phyloP scores from a whole-genome alignment of 2,113 vertebrate genomes.

The Neogale vison region DNA sequence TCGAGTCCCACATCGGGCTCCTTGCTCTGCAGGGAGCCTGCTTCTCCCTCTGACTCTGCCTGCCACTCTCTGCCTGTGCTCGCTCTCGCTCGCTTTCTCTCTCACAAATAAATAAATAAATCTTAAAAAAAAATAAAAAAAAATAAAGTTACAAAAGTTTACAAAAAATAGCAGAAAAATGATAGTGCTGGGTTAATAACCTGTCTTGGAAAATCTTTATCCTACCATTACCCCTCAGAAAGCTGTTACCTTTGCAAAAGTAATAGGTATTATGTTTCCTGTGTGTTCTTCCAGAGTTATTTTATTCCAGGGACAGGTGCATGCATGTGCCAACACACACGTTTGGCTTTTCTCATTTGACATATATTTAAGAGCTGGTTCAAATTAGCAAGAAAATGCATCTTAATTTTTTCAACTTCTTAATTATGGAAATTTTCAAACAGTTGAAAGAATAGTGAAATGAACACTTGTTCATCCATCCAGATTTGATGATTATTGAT shows the following conservation, averaged over 20 bases:
- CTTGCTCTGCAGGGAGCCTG: no score
- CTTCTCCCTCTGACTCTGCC: no score
- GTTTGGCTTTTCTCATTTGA: neutral
- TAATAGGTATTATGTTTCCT: neutral
- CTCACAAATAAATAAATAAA: no score
- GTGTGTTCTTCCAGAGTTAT: neutral
- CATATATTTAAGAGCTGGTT: neutral
- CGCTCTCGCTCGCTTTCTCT: no score
- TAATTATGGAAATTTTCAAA: slow-evolving; percentile 7
- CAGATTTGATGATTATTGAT: neutral
- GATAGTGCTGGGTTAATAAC: neutral
- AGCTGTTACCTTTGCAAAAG: neutral
- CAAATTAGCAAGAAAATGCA: slow-evolving; percentile 12
- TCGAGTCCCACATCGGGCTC: no score
- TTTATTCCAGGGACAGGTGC: neutral
- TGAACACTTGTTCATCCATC: neutral
- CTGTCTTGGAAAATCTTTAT: neutral
- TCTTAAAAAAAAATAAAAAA: no score
- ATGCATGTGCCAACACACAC: neutral
- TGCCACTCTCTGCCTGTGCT: no score
- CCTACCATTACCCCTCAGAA: neutral
- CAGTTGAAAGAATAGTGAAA: neutral
- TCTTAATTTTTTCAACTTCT: slow-evolving; percentile 30
- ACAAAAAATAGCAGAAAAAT: neutral
- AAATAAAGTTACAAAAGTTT: neutral